Conservation (phyloP, 2,113 vertebrate genomes). For the Brevimyrus niger region DNA sequence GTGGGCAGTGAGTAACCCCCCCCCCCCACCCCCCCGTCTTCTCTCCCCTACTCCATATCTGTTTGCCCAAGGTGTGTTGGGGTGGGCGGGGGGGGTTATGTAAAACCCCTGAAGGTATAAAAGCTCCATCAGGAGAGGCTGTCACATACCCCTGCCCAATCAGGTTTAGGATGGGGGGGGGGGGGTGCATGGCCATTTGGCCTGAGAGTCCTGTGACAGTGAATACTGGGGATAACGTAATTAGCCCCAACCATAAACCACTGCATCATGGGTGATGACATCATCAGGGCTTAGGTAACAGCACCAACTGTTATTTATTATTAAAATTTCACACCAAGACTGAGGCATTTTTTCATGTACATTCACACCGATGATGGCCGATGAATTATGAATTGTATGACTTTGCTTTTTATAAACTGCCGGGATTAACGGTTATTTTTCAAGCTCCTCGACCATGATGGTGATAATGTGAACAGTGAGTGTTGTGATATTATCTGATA, state of each 20-base stretch:
- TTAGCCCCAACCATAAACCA: background rate
- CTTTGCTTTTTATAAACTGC: background rate
- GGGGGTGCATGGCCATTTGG: background rate
- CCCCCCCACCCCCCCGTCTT: background rate
- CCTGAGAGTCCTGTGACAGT: background rate
- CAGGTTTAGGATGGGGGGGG: background rate
- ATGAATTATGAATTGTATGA: background rate
- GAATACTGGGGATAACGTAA: background rate
- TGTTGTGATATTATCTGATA: background rate
- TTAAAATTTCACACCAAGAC: background rate
- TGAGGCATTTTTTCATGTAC: background rate
- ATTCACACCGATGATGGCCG: background rate
- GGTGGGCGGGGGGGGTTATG: background rate
- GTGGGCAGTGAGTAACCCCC: conserved; percentile 78
- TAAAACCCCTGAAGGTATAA: background rate
- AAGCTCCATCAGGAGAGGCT: background rate
- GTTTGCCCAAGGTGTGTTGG: background rate
- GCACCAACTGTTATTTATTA: background rate
- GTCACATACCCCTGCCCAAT: background rate
- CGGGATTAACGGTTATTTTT: background rate
- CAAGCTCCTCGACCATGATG: background rate
- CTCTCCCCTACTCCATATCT: background rate
- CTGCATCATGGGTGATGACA: background rate
- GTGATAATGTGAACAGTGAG: background rate
- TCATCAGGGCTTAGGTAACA: background rate